These are phyloP conservation scores for Idaea biselata DNA, from an alignment of 2,888 invertebrate genomes.

Conservation along the genomic window DNA sequence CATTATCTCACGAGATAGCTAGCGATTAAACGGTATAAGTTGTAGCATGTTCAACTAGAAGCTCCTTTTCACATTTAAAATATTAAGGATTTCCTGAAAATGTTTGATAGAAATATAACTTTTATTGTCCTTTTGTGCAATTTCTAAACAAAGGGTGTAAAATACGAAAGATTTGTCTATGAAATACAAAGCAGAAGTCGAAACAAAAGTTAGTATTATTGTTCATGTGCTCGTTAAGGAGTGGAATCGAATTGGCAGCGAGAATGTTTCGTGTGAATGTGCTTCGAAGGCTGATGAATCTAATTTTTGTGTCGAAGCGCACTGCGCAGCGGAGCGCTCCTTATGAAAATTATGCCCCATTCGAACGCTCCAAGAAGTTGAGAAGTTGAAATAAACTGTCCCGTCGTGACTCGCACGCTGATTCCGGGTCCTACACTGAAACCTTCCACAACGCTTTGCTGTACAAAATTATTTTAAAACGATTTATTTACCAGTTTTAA, in stretches of 20 bases:
- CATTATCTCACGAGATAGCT: constrained; percentile 8
- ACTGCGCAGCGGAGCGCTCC: constrained; percentile 62
- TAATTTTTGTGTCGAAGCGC: constrained; percentile 69
- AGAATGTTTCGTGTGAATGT: constrained; percentile 61
- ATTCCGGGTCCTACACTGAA: constrained; percentile 34
- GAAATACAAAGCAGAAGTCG: constrained; percentile 48
- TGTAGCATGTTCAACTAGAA: too few relatives aligned
- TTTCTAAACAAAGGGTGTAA: constrained; percentile 16
- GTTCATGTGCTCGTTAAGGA: constrained; percentile 64
- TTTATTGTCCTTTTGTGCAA: neutral
- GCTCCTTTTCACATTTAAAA: too few relatives aligned
- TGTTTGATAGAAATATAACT: neutral
- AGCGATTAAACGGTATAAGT: too few relatives aligned
- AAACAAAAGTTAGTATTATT: constrained; percentile 58
- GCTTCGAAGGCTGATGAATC: constrained; percentile 69
- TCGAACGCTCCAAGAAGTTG: constrained; percentile 70
- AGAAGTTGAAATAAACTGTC: constrained; percentile 78
- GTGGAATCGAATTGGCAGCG: constrained; percentile 64
- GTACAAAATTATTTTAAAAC: neutral
- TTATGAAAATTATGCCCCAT: constrained; percentile 78
- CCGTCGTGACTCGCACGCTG: constrained; percentile 71
- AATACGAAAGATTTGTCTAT: constrained; percentile 24
- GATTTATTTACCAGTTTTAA: too few relatives aligned
- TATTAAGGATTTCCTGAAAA: too few relatives aligned
- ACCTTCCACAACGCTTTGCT: neutral